Conservation (phyloP, 2,113 vertebrate species). For the Microtus montanus region DNA sequence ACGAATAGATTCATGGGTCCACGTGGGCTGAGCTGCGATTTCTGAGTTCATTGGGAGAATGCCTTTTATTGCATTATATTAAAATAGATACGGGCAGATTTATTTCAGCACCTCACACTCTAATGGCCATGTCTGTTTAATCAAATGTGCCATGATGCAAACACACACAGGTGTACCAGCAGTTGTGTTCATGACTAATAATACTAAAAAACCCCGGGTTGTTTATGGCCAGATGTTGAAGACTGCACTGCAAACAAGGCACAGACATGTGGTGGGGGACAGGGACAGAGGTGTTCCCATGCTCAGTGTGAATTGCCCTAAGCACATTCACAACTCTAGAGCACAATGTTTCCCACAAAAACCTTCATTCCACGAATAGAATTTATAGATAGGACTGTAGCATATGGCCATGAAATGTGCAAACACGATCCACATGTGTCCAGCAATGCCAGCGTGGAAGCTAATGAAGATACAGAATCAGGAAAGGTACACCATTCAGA, state of each 20-base stretch:
- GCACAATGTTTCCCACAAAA: constrained; percentile 47
- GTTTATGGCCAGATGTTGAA: constrained; percentile 22
- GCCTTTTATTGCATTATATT: constrained; percentile 44
- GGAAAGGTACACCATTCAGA: constrained; percentile 1
- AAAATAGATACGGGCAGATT: constrained; percentile 45
- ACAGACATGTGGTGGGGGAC: not conserved
- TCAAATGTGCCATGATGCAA: constrained; percentile 20
- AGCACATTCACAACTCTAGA: constrained; percentile 3
- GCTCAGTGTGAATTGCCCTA: not conserved
- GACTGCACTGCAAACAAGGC: not conserved
- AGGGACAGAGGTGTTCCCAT: not conserved
- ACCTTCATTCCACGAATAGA: constrained; percentile 59
- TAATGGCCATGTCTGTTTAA: constrained; percentile 31
- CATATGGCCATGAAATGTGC: constrained; percentile 51
- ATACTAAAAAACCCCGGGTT: not conserved
- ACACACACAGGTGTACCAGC: constrained; percentile 31
- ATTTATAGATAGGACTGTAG: constrained; percentile 53
- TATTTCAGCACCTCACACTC: constrained; percentile 19
- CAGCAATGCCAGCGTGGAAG: not conserved
- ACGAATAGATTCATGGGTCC: constrained; percentile 32
- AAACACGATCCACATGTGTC: constrained; percentile 39
- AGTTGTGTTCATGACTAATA: constrained; percentile 15
- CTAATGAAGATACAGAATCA: constrained; percentile 24
- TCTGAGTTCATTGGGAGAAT: constrained; percentile 50
- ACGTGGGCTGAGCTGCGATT: constrained; percentile 43